Conservation (phyloP, 2,113 vertebrate species). For the Brachyistius frenatus region DNA sequence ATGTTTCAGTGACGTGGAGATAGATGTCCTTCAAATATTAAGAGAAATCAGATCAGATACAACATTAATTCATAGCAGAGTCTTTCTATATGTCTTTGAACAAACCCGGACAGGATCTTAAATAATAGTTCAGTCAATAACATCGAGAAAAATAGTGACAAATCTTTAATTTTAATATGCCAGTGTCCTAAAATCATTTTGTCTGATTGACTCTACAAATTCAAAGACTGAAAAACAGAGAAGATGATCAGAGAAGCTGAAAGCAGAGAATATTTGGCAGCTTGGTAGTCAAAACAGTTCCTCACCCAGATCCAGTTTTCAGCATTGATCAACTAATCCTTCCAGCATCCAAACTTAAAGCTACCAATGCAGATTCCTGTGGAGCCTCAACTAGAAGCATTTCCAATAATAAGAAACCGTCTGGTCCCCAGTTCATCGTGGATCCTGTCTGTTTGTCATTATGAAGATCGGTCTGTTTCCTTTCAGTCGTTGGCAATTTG, state of each 20-base stretch:
- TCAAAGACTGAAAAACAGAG: background rate
- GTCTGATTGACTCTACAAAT: background rate
- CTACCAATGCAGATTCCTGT: background rate
- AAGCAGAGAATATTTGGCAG: background rate
- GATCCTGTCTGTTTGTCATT: slow-evolving; percentile 53
- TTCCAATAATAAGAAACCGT: slow-evolving; percentile 1
- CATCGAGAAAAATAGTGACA: background rate
- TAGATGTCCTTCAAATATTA: no score
- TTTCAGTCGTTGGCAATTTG: slow-evolving; percentile 68
- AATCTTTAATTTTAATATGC: background rate
- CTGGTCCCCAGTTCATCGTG: background rate
- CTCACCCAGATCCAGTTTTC: background rate
- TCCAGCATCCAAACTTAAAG: background rate
- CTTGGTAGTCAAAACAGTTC: background rate
- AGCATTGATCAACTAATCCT: background rate
- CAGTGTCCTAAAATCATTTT: background rate
- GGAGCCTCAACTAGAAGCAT: background rate
- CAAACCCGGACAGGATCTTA: no score
- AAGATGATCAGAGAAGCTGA: background rate
- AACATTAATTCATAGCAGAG: no score
- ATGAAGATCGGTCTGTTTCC: slow-evolving; percentile 54
- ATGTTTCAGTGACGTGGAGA: background rate
- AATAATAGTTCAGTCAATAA: background rate
- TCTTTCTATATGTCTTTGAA: no score
- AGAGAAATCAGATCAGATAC: no score